Evolutionary conservation across 2,797 vertebrate genomes (phyloP), one percentile per base, ranked within the genome.

Genomic region (Micromesistius poutassou): DNA sequence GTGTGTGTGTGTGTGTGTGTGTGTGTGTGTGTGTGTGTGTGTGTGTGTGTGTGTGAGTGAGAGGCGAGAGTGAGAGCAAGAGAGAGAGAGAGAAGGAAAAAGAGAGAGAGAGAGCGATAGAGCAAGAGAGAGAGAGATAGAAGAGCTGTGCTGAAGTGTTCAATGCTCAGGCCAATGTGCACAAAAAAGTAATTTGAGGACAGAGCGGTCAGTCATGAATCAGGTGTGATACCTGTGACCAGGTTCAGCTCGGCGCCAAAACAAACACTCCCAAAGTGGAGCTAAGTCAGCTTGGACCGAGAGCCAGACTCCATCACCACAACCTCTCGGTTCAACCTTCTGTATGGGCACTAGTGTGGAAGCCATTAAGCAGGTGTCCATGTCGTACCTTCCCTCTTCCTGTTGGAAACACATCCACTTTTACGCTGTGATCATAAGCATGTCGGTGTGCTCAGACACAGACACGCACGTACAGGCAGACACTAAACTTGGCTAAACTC

Each of bases 161-260:
- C 75, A 73, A 77, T 83, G 80, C 89, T 88, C 77, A 70, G 31
- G 91, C 92, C 91, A 93, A 91, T 71, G 86, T 87, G 90, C 91
- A 92, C 92, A 94, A 86, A 84, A 93, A 93, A 87, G 89, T 86
- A 78, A 79, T 78, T 77, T 74, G 75, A 83, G 88, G 87, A 94
- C 91, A 94, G 92, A 94, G 90, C 73, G 89, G 83, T 81, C 73
- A 93, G 93, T 94, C 93, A 94, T 93, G 92, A 93, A 92, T 94
- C 93, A 93, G 92, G 91, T 93, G 91, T 88, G 90, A 94, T 94
- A 95, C 93, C 93, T 93, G 92, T 83, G 36, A 79, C 73, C 66
- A 74, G 74, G 80, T 75, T 76, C 83, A 85, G 86, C 79, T n/a
- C 3, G 74, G 55, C 4, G 92, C 93, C 94, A 94, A 94, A 79